Evolutionary conservation across 1,140 invertebrate species (phyloP).

Genomic region (Platyura marginata): DNA sequence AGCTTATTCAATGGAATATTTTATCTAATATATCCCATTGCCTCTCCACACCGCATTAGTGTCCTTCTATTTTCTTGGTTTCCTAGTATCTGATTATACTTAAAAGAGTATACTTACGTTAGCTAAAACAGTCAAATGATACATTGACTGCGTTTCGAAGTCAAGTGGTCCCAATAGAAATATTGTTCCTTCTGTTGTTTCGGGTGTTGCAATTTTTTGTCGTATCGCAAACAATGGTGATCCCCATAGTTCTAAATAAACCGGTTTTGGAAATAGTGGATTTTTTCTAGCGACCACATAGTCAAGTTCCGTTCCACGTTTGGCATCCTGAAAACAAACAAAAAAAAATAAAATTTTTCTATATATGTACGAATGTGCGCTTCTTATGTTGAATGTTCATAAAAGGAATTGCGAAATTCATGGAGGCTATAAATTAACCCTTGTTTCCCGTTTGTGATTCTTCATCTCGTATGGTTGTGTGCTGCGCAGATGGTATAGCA

Average conservation of each 20-base stretch:
- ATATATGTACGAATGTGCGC: no score
- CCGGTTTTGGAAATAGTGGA: conserved; percentile 49
- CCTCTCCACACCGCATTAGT: no score
- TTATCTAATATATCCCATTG: no score
- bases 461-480: no score
- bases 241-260: conserved; percentile 62
- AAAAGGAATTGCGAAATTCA: not conserved
- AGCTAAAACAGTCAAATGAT: conserved; percentile 59
- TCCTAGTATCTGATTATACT: no score
- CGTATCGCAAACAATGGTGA: conserved; percentile 54
- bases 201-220: conserved; percentile 49
- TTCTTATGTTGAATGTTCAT: no score
- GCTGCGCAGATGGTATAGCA: no score
- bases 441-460: no score
- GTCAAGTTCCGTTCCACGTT: conserved; percentile 60
- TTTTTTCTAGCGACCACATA: conserved; percentile 62
- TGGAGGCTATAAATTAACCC: not conserved
- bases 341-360: not conserved
- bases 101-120: conserved; percentile 59
- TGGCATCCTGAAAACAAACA: conserved; percentile 41
- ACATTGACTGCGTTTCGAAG: conserved; percentile 71
- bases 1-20: no score
- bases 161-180: conserved; percentile 55
- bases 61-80: no score
- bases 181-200: conserved; percentile 55